A percentile compares a stretch with the other conserved stretches of the same genome.
These are phyloP conservation scores for Drosophila koepferae DNA, from an alignment of 2,888 invertebrate genomes.

Conservation along the genomic window DNA sequence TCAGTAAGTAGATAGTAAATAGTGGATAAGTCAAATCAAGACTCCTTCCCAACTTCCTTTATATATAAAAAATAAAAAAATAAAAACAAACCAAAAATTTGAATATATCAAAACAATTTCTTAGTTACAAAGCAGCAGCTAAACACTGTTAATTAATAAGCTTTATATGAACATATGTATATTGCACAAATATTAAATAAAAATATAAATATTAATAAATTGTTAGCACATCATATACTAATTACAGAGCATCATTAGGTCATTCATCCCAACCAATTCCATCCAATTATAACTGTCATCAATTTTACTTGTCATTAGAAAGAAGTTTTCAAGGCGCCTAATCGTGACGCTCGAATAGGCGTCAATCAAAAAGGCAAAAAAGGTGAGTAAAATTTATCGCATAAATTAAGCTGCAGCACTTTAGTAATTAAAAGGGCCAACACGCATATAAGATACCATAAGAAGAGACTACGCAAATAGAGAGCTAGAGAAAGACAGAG, in stretches of 20 bases:
- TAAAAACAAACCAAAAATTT: too few relatives aligned
- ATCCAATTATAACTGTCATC: constrained; percentile 3
- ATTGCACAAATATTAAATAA: too few relatives aligned
- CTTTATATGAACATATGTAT: too few relatives aligned
- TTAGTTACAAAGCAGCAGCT: too few relatives aligned
- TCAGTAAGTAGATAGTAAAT: too few relatives aligned
- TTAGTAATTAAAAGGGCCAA: constrained; percentile 42
- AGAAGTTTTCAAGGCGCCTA: constrained; percentile 39
- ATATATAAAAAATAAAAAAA: too few relatives aligned
- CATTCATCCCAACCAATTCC: background rate
- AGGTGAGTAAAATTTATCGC: constrained; percentile 20
- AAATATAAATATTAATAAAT: too few relatives aligned
- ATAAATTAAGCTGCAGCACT: constrained; percentile 48
- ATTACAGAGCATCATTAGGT: background rate
- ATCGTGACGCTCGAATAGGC: constrained; percentile 15
- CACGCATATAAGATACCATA: constrained; percentile 41
- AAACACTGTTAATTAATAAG: too few relatives aligned
- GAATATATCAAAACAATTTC: too few relatives aligned
- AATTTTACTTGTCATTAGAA: constrained; percentile 4
- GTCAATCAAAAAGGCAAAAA: constrained; percentile 28
- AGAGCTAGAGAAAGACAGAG: background rate
- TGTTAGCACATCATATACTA: background rate
- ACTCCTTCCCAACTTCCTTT: too few relatives aligned
- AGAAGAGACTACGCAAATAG: background rate
- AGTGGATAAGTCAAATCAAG: too few relatives aligned